Evolutionary conservation across 2,888 invertebrate species (phyloP), one percentile per base, ranked within the genome.

Genomic region (Andrena flavipes): DNA sequence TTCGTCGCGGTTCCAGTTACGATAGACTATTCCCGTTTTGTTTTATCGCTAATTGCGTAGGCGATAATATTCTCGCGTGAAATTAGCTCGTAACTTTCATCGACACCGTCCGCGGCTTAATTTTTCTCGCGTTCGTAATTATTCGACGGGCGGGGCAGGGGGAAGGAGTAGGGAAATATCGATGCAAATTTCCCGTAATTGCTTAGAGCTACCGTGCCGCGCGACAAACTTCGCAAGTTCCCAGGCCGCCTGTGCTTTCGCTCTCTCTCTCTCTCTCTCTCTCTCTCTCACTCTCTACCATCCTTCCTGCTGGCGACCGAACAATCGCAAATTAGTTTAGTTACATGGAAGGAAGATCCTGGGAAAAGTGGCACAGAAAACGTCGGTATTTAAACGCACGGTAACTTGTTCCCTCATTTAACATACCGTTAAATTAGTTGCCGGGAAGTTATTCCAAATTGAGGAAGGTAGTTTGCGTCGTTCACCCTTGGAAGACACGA

Each of bases 251-350:
- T 29, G 49, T 8, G 42, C 63, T 65, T 1, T 23, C 64, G 0
- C 29, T 16, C 67, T 20, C 29, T 54, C 30, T 20, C 49, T 33
- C 64, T 0, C 42, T 13, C 65, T 20, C 29, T 51, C 26, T 13
- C 65, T 20, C 29, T 51, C 30, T 20, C 49, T 13, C 30, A n/a
- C n/a, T n/a, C n/a, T 33, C 69, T 26, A 10, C 67, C 48, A 29
- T 16, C 42, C 16, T 42, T 16, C 23, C 56, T 20, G 23, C 10
- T 13, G 56, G 23, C 35, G 30, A 5, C 56, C 16, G 70, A 78
- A 80, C 80, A 80, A 80, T 73, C 64, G 80, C 71, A 80, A 80
- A 79, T 80, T 80, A 79, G 80, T 79, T 80, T 80, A 79, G 80
- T 79, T 78, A 64, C 80, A 29, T 64, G 8, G 42, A 33, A 33